Evolutionary conservation across 2,797 vertebrate genomes (phyloP), one percentile per base, ranked within the genome.

Genomic region (Enteromius radiatus): DNA sequence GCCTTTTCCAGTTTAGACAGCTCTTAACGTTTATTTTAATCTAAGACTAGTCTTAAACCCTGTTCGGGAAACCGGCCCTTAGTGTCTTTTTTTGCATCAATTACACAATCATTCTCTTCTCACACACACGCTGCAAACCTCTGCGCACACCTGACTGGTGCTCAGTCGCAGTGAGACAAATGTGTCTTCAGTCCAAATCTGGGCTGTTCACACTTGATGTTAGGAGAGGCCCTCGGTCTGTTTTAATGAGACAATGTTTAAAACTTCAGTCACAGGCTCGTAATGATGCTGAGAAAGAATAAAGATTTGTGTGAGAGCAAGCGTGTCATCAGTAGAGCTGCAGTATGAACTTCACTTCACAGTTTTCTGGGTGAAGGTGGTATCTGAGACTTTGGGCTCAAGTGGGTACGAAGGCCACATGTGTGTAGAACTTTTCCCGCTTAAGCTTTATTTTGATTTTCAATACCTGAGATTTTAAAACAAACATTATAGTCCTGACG

Each of bases 241-340:
- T n/a, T 79, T 79, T 79, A 79, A 79, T 69, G 77, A 79, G 64
- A 69, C 47, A 21, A 1, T 43, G 10, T 47, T 21, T 79, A 26
- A 38, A 78, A 78, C 76, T 54, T 54, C 45, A 41, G 64, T 79
- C 47, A 19, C 64, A 14, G 45, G 26, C 43, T 78, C n/a, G 21
- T 78, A 79, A 79, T 68, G 33, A 54, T 68, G 77, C 77, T 41
- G 52, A n/a, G n/a, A n/a, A n/a, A 75, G 21, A 75, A 75, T 75
- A 75, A 74, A 33, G 47, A 12, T 4, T 14, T 23, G 54, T n/a
- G 52, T 23, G 54, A 23, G n/a, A 56, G 10, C 10, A n/a, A 56
- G n/a, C 6, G 19, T 52, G 8, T 52, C 21, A 4, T 11, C 3
- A 26, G 54, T 26, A 12, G n/a, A 12, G 54, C n/a, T 26, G 54